A percentile compares a stretch with the other conserved stretches of the same genome.
phyloP scores from a whole-genome alignment of 2,113 vertebrate species.

The Ciconia maguari region DNA sequence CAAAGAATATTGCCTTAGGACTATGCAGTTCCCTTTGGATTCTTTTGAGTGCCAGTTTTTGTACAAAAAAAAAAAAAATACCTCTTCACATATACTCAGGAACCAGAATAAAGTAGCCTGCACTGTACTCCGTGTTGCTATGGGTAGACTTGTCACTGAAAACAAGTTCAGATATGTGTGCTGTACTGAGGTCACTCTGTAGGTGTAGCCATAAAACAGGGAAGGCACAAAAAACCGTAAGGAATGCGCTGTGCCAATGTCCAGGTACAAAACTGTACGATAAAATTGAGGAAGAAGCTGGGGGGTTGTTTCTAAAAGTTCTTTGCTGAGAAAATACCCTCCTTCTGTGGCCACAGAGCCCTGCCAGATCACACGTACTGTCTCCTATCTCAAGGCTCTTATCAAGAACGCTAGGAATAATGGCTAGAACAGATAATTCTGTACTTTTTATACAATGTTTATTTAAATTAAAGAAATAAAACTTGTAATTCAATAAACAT shows the following conservation, averaged over 20 bases:
- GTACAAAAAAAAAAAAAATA: neutral
- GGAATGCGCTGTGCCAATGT: neutral
- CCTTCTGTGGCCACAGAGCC: neutral
- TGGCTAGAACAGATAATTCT: neutral
- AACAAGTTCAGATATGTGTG: fast-evolving
- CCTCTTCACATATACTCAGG: conserved; percentile 28
- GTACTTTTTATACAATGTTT: conserved; percentile 41
- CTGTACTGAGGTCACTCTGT: neutral
- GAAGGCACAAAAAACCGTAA: neutral
- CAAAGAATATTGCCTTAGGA: neutral
- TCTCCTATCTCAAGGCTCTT: neutral
- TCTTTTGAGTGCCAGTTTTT: conserved; percentile 13
- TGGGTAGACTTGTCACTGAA: neutral
- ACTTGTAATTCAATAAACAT: neutral
- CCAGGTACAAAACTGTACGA: neutral
- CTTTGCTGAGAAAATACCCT: neutral
- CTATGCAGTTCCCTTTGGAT: neutral
- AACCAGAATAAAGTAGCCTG: neutral
- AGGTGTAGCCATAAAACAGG: neutral
- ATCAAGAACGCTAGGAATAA: neutral
- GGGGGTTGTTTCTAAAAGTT: neutral
- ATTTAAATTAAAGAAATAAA: conserved; percentile 63
- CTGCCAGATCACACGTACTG: neutral
- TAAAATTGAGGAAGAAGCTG: neutral
- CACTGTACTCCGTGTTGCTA: fast-evolving